Evolutionary conservation across 2,888 invertebrate species (phyloP).

Genomic region (Plemyria rubiginata): DNA sequence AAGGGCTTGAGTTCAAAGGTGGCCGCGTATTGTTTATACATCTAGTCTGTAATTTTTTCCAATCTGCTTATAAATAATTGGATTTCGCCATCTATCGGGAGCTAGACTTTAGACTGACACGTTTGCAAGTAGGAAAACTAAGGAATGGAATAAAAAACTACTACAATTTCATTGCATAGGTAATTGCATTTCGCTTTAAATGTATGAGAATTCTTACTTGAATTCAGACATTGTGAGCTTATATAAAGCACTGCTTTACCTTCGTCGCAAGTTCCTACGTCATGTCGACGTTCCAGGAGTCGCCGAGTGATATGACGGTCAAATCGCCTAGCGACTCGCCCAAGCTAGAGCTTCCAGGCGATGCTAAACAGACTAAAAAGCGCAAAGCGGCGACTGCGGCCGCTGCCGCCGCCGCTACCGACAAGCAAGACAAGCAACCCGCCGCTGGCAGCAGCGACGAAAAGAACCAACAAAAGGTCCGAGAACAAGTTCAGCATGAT

Average conservation of each 20-base stretch:
- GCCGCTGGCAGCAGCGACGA: background rate
- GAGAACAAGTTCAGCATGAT: constrained; percentile 15
- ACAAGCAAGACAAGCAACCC: background rate
- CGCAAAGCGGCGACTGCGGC: constrained; percentile 13
- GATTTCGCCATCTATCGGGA: background rate
- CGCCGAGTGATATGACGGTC: constrained; percentile 3
- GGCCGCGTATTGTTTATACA: background rate
- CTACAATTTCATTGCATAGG: background rate
- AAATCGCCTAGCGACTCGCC: constrained; percentile 13
- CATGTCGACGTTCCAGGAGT: constrained; percentile 23
- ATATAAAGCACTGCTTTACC: constrained; percentile 3
- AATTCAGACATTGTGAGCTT: background rate
- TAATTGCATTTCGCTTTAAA: background rate
- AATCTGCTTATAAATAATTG: background rate
- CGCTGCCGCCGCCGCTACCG: background rate
- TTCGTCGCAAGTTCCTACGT: constrained; percentile 11
- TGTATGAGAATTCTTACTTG: background rate
- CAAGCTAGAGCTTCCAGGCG: constrained; percentile 5
- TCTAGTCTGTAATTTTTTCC: background rate
- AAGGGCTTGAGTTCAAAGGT: too few species aligned
- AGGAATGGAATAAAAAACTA: background rate
- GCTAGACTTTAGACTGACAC: background rate
- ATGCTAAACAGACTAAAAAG: constrained; percentile 29
- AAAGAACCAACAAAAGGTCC: constrained; percentile 12
- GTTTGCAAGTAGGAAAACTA: background rate